phyloP scores from a whole-genome alignment of 2,888 invertebrate genomes.

The Apotomis capreana region DNA sequence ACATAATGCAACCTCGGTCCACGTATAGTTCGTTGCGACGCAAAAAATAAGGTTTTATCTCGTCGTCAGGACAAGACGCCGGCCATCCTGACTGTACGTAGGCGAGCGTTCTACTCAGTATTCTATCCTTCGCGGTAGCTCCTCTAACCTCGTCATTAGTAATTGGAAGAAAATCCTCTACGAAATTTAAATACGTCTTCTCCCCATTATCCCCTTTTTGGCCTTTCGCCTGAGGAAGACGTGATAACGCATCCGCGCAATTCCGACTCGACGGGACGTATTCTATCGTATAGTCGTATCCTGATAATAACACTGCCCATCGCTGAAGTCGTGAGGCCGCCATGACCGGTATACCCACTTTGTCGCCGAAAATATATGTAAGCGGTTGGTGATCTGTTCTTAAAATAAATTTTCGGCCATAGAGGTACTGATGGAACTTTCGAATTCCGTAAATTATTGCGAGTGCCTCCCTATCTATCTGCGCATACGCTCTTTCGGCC shows the following conservation, averaged over 20 bases:
- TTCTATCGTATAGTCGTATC: conserved; percentile 1
- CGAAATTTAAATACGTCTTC: background rate
- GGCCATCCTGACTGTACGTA: conserved; percentile 1
- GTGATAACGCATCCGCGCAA: conserved; percentile 5
- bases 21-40: background rate
- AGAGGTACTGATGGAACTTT: conserved; percentile 17
- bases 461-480: conserved; percentile 19
- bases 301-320: conserved; percentile 13
- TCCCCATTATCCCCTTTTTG: too few species aligned
- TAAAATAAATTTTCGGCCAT: conserved; percentile 6
- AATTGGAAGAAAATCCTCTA: background rate
- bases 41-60: background rate
- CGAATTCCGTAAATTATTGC: conserved; percentile 8
- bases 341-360: too few species aligned
- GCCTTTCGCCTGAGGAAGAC: background rate
- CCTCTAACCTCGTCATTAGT: background rate
- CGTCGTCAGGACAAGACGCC: background rate
- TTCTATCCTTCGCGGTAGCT: background rate
- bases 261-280: background rate
- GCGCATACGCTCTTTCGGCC: conserved; percentile 25
- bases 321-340: background rate
- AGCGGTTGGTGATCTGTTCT: conserved; percentile 7
- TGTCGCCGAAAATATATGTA: conserved; percentile 3
- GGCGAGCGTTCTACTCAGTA: background rate
- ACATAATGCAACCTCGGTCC: background rate